Conservation (phyloP, 2,797 vertebrate species). For the Hoplostethus atlanticus region DNA sequence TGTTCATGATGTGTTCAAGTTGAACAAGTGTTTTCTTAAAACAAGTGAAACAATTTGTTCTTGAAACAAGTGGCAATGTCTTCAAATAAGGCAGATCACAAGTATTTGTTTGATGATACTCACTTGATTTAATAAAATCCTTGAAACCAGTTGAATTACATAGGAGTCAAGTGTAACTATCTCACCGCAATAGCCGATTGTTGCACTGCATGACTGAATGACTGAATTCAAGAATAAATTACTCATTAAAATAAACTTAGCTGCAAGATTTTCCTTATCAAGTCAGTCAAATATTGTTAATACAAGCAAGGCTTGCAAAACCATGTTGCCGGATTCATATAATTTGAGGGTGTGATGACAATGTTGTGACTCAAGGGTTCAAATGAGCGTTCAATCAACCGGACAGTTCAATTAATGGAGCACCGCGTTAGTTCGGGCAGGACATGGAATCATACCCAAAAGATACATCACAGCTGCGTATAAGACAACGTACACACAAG, state of each 20-base stretch:
- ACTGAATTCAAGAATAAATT: no score
- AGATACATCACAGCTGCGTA: no score
- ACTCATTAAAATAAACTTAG: background rate
- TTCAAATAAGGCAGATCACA: no score
- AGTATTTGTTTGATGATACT: no score
- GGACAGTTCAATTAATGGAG: constrained; percentile 65
- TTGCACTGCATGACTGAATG: no score
- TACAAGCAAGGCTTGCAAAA: background rate
- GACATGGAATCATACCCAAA: no score
- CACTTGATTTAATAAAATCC: background rate
- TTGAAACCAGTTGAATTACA: background rate
- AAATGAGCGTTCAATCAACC: constrained; percentile 16
- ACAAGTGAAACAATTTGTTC: background rate
- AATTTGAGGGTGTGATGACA: constrained; percentile 12
- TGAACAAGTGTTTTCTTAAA: background rate
- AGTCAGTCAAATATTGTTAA: background rate
- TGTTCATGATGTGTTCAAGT: no score
- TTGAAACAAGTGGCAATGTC: no score
- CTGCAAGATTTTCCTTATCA: background rate
- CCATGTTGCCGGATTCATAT: constrained; percentile 1
- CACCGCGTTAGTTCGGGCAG: no score
- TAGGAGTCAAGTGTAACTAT: no score
- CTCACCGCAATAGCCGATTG: no score
- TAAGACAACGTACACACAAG: no score
- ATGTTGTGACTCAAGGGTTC: constrained; percentile 24